Conservation (phyloP, 1,140 invertebrate genomes). For the Drosophila guanche region DNA sequence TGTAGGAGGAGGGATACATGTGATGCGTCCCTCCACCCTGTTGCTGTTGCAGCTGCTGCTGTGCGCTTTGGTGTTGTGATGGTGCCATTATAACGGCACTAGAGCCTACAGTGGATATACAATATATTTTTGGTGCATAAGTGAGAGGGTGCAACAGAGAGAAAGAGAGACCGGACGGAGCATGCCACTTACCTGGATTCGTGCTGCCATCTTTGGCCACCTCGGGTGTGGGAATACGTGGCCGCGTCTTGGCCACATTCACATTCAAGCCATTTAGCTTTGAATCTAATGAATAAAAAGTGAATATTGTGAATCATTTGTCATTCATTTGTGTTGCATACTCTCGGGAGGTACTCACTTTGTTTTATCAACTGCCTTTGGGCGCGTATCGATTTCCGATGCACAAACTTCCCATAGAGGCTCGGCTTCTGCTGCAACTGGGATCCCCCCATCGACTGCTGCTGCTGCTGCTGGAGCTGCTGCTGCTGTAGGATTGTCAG, state of each 20-base stretch:
- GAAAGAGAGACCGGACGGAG: not conserved
- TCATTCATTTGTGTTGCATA: slow-evolving; percentile 5
- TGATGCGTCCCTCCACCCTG: slow-evolving; percentile 65
- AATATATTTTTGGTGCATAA: not conserved
- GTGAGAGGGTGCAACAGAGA: slow-evolving; percentile 24
- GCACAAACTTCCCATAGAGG: slow-evolving; percentile 91
- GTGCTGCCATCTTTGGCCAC: slow-evolving; percentile 90
- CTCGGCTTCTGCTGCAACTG: slow-evolving; percentile 87
- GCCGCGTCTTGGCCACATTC: slow-evolving; percentile 89
- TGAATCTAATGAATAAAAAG: slow-evolving; percentile 56
- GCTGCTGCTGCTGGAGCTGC: slow-evolving; percentile 75
- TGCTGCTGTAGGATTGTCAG: slow-evolving; percentile 76
- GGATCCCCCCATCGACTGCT: slow-evolving; percentile 54
- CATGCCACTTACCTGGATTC: slow-evolving; percentile 74
- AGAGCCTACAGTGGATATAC: slow-evolving; percentile 39
- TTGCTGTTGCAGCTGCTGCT: slow-evolving; percentile 83
- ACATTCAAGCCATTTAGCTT: slow-evolving; percentile 86
- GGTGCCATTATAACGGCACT: slow-evolving; percentile 80
- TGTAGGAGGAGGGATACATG: slow-evolving; percentile 86
- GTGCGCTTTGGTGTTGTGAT: too few relatives aligned
- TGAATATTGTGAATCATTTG: not conserved
- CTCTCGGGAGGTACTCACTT: slow-evolving; percentile 83
- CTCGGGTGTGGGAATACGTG: slow-evolving; percentile 93
- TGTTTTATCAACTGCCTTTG: slow-evolving; percentile 87
- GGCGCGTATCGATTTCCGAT: slow-evolving; percentile 89